phyloP scores from a whole-genome alignment of 2,888 invertebrate species.

The Eulithis prunata region DNA sequence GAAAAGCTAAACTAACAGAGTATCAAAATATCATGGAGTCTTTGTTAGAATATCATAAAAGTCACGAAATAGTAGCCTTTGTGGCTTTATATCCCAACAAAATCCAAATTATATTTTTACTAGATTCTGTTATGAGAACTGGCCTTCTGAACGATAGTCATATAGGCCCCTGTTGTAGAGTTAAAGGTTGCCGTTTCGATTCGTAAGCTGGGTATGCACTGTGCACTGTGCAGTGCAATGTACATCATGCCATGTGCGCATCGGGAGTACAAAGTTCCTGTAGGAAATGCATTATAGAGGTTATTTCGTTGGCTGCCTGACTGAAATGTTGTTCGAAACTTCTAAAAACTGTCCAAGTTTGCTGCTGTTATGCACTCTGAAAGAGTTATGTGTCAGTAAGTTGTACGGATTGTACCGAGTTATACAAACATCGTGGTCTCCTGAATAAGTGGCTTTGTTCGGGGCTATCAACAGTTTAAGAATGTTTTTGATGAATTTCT shows the following conservation, averaged over 20 bases:
- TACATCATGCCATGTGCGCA: conserved; percentile 40
- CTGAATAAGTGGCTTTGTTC: conserved; percentile 16
- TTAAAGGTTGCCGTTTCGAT: background rate
- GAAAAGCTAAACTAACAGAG: no score
- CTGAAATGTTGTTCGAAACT: conserved; percentile 56
- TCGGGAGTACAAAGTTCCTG: conserved; percentile 48
- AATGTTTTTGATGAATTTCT: background rate
- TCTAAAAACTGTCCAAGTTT: conserved; percentile 54
- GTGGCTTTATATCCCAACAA: no score
- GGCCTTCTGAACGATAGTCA: no score
- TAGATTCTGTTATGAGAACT: no score
- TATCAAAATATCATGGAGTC: no score
- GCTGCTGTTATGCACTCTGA: conserved; percentile 45
- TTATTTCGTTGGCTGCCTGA: conserved; percentile 56
- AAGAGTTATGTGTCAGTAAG: conserved; percentile 30
- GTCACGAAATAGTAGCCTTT: no score
- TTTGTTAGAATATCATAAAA: no score
- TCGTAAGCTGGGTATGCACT: conserved; percentile 1
- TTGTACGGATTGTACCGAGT: conserved; percentile 18
- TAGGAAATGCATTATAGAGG: conserved; percentile 56
- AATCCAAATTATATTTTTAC: no score
- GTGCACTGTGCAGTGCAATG: conserved; percentile 34
- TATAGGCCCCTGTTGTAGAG: background rate
- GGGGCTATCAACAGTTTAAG: conserved; percentile 11
- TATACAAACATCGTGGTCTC: conserved; percentile 14